Conservation (phyloP, 2,888 invertebrate genomes). For the Deroplatys truncata region DNA sequence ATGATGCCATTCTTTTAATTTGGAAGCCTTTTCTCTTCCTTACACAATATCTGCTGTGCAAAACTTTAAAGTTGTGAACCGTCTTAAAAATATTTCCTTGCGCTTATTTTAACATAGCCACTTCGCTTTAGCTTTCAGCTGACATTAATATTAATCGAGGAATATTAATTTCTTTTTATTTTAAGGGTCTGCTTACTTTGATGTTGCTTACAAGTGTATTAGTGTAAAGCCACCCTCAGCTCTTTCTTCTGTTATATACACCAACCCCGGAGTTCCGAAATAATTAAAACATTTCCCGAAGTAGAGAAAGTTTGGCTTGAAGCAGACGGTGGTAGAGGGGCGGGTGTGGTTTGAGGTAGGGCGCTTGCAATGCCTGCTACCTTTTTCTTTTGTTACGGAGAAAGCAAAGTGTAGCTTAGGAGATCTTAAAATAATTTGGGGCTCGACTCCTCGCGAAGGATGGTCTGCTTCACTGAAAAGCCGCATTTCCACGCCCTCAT, state of each 20-base stretch:
- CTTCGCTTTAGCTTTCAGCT: not conserved
- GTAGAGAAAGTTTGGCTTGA: not conserved
- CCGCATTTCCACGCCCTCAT: not conserved
- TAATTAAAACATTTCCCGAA: not conserved
- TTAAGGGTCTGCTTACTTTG: not conserved
- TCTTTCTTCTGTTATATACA: not conserved
- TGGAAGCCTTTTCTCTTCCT: too few relatives aligned
- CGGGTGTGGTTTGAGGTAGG: not conserved
- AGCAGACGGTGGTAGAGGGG: not conserved
- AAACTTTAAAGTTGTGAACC: too few relatives aligned
- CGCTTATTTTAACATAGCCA: too few relatives aligned
- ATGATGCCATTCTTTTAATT: too few relatives aligned
- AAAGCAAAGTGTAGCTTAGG: not conserved
- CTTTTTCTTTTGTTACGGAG: not conserved
- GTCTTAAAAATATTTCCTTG: not conserved
- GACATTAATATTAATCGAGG: not conserved
- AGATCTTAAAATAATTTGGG: not conserved
- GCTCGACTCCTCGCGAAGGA: not conserved
- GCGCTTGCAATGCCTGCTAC: not conserved
- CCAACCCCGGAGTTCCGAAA: not conserved
- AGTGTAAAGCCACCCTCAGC: not conserved
- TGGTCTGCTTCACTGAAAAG: not conserved
- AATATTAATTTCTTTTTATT: not conserved
- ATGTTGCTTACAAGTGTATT: not conserved
- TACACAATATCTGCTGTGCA: too few relatives aligned